These are phyloP conservation scores for Ochropacha duplaris DNA, from an alignment of 2,888 invertebrate genomes.

Conservation along the genomic window DNA sequence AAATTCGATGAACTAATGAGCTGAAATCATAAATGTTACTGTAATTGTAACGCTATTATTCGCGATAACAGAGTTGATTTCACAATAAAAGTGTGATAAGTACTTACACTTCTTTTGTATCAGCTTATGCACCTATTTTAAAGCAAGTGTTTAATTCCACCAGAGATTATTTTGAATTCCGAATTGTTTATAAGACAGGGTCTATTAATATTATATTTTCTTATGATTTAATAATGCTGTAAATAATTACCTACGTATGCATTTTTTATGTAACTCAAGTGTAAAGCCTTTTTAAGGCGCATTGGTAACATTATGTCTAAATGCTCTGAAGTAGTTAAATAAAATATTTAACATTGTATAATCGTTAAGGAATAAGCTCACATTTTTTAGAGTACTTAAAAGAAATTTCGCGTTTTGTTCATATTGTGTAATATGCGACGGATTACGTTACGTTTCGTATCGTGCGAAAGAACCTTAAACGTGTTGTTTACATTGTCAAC, in stretches of 20 bases:
- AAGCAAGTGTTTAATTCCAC: neutral
- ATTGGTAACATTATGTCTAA: neutral
- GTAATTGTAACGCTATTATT: no score
- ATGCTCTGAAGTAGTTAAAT: constrained; percentile 14
- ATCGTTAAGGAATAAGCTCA: neutral
- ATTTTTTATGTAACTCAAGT: neutral
- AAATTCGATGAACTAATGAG: no score
- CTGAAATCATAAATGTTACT: no score
- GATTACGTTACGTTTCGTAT: no score
- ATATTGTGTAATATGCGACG: no score
- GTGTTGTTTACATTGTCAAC: no score
- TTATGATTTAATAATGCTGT: neutral
- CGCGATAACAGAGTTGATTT: no score
- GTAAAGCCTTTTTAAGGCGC: neutral
- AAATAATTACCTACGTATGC: neutral
- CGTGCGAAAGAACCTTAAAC: no score
- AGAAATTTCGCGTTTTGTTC: neutral
- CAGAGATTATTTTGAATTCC: neutral
- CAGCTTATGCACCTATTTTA: no score
- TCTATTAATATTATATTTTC: neutral
- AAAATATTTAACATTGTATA: neutral
- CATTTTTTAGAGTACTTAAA: neutral
- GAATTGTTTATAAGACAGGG: neutral
- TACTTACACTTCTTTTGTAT: no score
- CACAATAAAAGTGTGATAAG: no score